A percentile compares a stretch with the other conserved stretches of the same genome.
These are phyloP conservation scores for Lampropteryx suffumata DNA, from an alignment of 2,888 invertebrate genomes.

Conservation along the genomic window DNA sequence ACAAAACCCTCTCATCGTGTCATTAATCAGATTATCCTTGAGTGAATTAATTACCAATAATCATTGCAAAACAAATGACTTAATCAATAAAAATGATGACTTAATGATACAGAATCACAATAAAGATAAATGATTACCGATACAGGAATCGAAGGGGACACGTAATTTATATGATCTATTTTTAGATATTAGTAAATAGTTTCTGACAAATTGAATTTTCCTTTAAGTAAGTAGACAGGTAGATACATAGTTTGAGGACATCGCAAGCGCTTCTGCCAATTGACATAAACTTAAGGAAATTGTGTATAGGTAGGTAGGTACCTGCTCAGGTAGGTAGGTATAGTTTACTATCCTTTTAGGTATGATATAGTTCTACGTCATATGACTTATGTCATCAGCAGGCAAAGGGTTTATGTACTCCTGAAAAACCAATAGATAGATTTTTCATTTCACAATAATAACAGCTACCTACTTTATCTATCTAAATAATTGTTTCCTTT, in stretches of 20 bases:
- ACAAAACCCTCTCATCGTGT: not conserved
- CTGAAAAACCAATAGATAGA: not conserved
- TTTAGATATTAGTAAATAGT: constrained; percentile 3
- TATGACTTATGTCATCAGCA: not conserved
- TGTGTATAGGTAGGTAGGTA: too few species aligned
- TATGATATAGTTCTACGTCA: constrained; percentile 6
- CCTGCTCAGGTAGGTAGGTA: too few species aligned
- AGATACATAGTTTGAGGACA: too few species aligned
- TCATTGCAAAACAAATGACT: constrained; percentile 18
- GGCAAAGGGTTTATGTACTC: not conserved
- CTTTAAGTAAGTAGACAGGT: not conserved
- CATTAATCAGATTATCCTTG: constrained; percentile 11
- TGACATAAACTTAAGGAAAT: constrained; percentile 4
- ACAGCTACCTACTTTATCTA: too few species aligned
- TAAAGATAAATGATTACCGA: constrained; percentile 21
- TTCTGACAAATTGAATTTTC: too few species aligned
- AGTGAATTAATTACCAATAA: constrained; percentile 18
- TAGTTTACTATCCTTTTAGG: not conserved
- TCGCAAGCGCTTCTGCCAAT: too few species aligned
- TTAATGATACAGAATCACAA: constrained; percentile 30
- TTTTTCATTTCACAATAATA: too few species aligned
- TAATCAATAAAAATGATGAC: constrained; percentile 34
- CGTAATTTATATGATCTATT: constrained; percentile 36
- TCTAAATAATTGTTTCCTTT: too few species aligned
- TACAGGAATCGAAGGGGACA: constrained; percentile 7